Conservation (phyloP, 2,797 vertebrate species). For the Clamator glandarius region DNA sequence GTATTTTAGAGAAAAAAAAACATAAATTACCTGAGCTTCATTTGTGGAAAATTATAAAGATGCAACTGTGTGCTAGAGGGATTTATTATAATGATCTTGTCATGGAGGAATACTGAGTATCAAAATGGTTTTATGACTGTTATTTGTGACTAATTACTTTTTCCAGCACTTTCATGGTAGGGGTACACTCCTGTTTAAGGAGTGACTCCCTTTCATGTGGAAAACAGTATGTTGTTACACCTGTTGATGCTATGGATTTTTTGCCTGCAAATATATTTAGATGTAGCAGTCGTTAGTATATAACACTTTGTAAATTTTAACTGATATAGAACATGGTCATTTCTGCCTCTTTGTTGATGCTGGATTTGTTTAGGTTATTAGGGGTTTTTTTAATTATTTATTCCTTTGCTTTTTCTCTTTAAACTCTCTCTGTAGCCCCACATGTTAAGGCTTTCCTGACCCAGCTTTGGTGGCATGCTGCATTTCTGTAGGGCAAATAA, state of each 20-base stretch:
- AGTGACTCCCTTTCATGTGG: background rate
- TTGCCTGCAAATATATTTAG: background rate
- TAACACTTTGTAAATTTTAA: background rate
- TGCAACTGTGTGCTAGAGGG: background rate
- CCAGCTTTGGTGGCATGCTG: background rate
- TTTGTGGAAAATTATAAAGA: background rate
- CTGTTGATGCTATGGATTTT: background rate
- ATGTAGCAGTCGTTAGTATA: background rate
- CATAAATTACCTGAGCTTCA: background rate
- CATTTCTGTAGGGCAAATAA: background rate
- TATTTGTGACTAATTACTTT: background rate
- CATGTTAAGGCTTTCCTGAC: background rate
- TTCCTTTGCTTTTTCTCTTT: background rate
- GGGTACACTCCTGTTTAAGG: background rate
- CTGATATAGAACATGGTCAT: background rate
- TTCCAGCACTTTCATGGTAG: background rate
- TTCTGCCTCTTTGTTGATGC: background rate
- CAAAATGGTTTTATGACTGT: background rate
- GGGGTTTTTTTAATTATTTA: background rate
- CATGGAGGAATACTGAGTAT: background rate
- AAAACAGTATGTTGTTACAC: background rate
- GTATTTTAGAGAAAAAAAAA: background rate
- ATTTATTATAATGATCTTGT: slow-evolving; percentile 11
- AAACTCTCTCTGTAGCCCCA: background rate
- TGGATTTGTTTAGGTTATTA: background rate